Conservation (phyloP, 2,797 vertebrate species). For the Thripadectes ignobilis region DNA sequence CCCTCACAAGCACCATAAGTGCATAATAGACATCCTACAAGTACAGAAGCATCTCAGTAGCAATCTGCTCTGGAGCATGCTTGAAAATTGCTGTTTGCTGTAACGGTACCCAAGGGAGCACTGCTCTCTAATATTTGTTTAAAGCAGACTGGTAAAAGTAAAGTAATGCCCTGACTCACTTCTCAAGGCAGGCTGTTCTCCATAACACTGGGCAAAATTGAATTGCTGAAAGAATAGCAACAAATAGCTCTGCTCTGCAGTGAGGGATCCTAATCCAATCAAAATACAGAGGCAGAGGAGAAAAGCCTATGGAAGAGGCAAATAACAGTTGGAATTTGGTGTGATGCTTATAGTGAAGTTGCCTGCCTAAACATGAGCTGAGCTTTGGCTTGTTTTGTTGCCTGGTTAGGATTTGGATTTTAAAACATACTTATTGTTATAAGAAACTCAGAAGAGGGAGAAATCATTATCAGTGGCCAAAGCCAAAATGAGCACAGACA, state of each 20-base stretch:
- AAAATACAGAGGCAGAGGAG: neutral
- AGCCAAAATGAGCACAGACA: neutral
- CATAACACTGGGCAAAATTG: neutral
- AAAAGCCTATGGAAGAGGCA: neutral
- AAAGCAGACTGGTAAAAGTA: constrained; percentile 54
- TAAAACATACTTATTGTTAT: neutral
- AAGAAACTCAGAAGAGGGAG: neutral
- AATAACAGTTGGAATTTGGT: neutral
- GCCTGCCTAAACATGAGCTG: neutral
- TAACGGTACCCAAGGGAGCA: constrained; percentile 45
- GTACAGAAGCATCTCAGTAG: constrained; percentile 16
- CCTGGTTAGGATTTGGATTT: neutral
- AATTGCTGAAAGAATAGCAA: neutral
- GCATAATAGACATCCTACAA: constrained; percentile 9
- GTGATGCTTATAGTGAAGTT: neutral
- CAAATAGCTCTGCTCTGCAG: neutral
- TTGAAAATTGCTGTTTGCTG: constrained; percentile 62
- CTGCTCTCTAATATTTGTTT: constrained; percentile 67
- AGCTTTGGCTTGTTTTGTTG: neutral
- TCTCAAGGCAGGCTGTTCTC: neutral
- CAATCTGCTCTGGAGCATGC: constrained; percentile 35
- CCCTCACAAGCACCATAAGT: neutral
- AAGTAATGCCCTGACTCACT: constrained; percentile 36
- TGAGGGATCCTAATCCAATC: neutral
- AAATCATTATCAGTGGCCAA: neutral